Conservation (phyloP, 2,888 invertebrate species). For the Pasiphila rectangulata region DNA sequence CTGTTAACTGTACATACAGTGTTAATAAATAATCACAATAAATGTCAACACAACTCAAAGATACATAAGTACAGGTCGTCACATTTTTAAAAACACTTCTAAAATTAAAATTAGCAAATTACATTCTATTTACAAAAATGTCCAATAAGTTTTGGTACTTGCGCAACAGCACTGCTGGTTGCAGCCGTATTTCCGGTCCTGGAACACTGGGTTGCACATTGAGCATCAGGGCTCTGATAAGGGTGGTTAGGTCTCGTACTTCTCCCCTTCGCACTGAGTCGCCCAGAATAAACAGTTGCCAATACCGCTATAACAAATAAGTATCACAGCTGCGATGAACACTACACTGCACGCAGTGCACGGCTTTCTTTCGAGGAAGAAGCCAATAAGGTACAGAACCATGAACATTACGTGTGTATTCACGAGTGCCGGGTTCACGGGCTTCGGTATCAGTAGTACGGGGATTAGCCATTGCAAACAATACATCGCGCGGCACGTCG, state of each 20-base stretch:
- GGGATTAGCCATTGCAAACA: constrained; percentile 99
- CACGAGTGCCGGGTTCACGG: constrained; percentile 96
- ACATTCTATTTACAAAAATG: constrained; percentile 64
- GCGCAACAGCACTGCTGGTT: constrained; percentile 19
- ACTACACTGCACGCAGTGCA: constrained; percentile 98
- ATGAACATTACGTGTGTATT: constrained; percentile 99
- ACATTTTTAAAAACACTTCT: constrained; percentile 37
- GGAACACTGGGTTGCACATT: constrained; percentile 58
- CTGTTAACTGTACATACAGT: constrained; percentile 47
- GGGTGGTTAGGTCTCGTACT: constrained; percentile 73
- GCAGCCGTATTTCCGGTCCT: constrained; percentile 28
- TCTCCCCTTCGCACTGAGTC: constrained; percentile 86
- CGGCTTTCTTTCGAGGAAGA: constrained; percentile 96
- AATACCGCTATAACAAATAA: constrained; percentile 97
- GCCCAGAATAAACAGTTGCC: constrained; percentile 97
- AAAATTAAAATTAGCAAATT: constrained; percentile 41
- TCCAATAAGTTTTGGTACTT: constrained; percentile 40
- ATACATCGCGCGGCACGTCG: constrained; percentile 85
- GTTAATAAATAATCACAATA: constrained; percentile 50
- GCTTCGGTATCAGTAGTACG: constrained; percentile 97
- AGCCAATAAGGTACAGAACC: constrained; percentile 96
- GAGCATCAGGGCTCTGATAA: constrained; percentile 59
- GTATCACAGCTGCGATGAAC: constrained; percentile 94
- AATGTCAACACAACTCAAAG: constrained; percentile 54
- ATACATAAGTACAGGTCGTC: constrained; percentile 70